A percentile compares a stretch with the other conserved stretches of the same genome.
phyloP scores from a whole-genome alignment of 2,888 invertebrate species.

The Nectonema munidae region DNA sequence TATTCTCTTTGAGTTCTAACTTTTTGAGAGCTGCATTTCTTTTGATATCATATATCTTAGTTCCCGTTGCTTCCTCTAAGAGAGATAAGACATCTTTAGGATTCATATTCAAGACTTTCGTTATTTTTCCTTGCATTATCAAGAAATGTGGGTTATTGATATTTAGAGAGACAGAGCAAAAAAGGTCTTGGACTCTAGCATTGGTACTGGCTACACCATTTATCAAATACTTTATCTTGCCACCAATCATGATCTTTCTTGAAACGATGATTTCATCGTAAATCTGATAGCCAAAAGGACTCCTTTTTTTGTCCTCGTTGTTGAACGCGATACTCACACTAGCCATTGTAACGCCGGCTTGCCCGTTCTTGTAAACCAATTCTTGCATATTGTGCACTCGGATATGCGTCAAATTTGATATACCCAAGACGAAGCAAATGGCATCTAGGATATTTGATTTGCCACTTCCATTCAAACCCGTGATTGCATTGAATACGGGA shows the following conservation, averaged over 20 bases:
- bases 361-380: constrained; percentile 81
- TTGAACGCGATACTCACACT: constrained; percentile 80
- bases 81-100: constrained; percentile 72
- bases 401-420: constrained; percentile 58
- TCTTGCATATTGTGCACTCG: constrained; percentile 61
- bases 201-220: constrained; percentile 65
- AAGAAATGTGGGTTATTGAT: constrained; percentile 97
- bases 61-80: constrained; percentile 96
- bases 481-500: constrained; percentile 75
- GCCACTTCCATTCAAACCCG: constrained; percentile 81
- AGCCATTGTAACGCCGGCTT: constrained; percentile 72
- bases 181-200: constrained; percentile 60
- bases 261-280: constrained; percentile 63
- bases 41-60: constrained; percentile 74
- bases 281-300: constrained; percentile 62
- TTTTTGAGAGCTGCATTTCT: constrained; percentile 48
- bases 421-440: constrained; percentile 84
- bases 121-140: constrained; percentile 95
- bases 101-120: constrained; percentile 94
- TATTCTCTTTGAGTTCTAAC: constrained; percentile 63
- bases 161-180: constrained; percentile 76
- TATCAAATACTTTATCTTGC: constrained; percentile 43
- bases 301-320: constrained; percentile 42
- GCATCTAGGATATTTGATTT: constrained; percentile 88
- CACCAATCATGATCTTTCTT: constrained; percentile 28